Percentiles rank a stretch among this genome's conserved stretches.
Conservation (phyloP, 35 echinoderm and acorn worm species). For the Patiria miniata region DNA sequence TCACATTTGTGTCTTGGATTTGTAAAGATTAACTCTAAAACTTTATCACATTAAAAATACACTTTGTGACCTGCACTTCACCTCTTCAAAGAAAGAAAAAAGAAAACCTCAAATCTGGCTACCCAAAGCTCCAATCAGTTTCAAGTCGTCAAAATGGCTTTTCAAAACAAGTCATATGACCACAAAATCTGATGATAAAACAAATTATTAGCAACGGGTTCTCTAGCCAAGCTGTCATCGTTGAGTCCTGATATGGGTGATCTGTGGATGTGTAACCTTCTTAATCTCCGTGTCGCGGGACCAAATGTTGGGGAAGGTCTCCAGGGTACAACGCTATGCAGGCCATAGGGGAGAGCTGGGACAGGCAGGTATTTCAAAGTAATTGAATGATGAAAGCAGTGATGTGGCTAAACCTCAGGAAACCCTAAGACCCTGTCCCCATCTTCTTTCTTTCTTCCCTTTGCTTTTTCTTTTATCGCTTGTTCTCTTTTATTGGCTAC, state of each 20-base stretch:
- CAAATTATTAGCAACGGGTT: neutral
- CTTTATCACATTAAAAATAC: too few relatives aligned
- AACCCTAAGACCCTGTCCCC: neutral
- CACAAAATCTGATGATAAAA: too few relatives aligned
- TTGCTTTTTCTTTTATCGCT: neutral
- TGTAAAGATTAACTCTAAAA: too few relatives aligned
- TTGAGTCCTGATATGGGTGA: neutral
- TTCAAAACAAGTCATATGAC: too few relatives aligned
- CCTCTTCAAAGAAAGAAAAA: too few relatives aligned
- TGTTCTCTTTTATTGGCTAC: neutral
- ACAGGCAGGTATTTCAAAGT: constrained; percentile 6
- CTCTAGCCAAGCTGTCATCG: neutral
- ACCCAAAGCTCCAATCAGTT: too few relatives aligned
- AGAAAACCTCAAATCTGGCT: too few relatives aligned
- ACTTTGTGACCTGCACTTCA: too few relatives aligned
- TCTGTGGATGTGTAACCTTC: neutral
- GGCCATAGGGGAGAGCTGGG: neutral
- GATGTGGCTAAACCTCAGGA: neutral
- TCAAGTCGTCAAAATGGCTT: too few relatives aligned
- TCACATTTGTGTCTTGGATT: too few relatives aligned
- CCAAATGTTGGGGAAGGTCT: neutral
- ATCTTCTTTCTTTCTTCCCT: neutral
- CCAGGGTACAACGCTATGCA: neutral
- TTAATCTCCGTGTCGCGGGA: neutral
- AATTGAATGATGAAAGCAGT: constrained; percentile 20